Evolutionary conservation across 2,888 invertebrate species (phyloP), one percentile per base, ranked within the genome.

Genomic region (Plagodis dolabraria): DNA sequence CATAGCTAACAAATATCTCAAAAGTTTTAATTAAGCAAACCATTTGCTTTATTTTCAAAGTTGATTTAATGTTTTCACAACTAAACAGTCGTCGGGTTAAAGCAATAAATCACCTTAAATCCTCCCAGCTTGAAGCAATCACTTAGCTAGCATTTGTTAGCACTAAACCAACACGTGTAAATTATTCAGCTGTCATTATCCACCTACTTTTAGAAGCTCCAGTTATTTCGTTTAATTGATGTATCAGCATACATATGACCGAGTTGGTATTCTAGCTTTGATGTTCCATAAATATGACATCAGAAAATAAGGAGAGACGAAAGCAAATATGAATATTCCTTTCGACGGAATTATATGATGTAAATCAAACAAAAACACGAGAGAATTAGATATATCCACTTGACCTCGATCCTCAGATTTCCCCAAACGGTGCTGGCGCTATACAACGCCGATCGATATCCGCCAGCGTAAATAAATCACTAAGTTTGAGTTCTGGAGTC

Each of bases 401-500:
- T 89, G 87, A 89, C 90, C 91, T 77, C 83, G 77, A 86, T 90
- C 83, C 80, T 75, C 64, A 67, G 76, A 77, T 79, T 79, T 77
- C 83, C 79, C 78, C 79, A 77, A 82, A 82, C 80, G 79, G 79
- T 79, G 79, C 77, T 79, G 79, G 76, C 82, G 84, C 54, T 54
- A 57, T 80, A 78, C 80, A 77, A 68, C 75, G 70, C 67, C 80
- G 87, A 89, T 90, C 89, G 81, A 89, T 90, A 88, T 83, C 69
- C 75, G 76, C 71, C 80, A 83, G 81, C 86, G 85, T 87, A 87
- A 87, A 89, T 87, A 89, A 90, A 90, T 89, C 87, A 88, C 85
- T 79, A 82, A 88, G 80, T 85, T 85, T 79, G 82, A 80, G 82
- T 78, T 70, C 62, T 55, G 52, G 47, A 57, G 61, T 48, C 57